phyloP scores from a whole-genome alignment of 2,113 vertebrate genomes.

The Tachysurus vachellii region DNA sequence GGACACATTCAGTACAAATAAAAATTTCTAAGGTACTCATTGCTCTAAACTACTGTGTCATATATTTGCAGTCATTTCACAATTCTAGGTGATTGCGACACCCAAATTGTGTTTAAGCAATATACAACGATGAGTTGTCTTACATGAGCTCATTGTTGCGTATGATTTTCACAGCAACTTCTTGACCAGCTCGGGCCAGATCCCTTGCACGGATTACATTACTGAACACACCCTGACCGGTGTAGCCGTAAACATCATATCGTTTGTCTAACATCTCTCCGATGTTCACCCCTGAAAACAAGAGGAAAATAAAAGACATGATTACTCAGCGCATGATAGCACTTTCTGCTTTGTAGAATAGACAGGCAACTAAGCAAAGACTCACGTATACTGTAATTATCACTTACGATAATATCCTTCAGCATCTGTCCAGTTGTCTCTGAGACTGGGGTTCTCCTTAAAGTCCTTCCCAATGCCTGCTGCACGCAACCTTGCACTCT shows the following conservation, averaged over 20 bases:
- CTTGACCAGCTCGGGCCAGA: slow-evolving; percentile 91
- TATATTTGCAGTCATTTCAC: neutral
- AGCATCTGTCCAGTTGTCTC: slow-evolving; percentile 98
- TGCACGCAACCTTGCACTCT: slow-evolving; percentile 94
- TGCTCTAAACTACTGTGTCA: neutral
- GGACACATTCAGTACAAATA: neutral
- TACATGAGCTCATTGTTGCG: slow-evolving; percentile 99
- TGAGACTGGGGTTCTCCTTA: slow-evolving; percentile 98
- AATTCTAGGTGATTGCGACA: too few species aligned
- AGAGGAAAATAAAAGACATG: neutral
- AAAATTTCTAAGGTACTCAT: neutral
- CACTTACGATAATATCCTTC: slow-evolving; percentile 97
- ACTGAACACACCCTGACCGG: slow-evolving; percentile 97
- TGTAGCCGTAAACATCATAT: slow-evolving; percentile 97
- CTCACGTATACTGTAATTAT: neutral
- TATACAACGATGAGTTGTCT: slow-evolving; percentile 59
- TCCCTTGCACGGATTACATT: slow-evolving; percentile 96
- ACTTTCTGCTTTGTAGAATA: neutral
- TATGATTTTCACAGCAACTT: slow-evolving; percentile 98
- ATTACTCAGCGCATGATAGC: neutral
- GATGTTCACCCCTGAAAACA: slow-evolving; percentile 90
- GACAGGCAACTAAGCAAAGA: neutral
- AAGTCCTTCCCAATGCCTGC: slow-evolving; percentile 98
- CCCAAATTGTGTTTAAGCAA: too few species aligned
- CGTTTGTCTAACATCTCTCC: slow-evolving; percentile 97